Conservation (phyloP, 2,113 vertebrate species). For the Channa maculata region DNA sequence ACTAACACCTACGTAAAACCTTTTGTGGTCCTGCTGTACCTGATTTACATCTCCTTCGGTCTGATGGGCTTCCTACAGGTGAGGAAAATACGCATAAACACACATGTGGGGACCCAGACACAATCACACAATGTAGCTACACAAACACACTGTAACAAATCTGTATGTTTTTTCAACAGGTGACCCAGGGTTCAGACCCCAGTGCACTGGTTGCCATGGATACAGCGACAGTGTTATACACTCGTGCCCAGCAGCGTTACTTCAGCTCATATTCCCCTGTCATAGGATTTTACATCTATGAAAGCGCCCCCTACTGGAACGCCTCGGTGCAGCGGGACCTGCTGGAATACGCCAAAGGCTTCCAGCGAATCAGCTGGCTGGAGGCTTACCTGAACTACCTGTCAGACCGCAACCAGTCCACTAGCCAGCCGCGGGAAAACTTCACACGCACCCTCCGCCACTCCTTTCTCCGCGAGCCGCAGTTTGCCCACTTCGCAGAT, state of each 20-base stretch:
- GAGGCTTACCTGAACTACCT: slow-evolving; percentile 97
- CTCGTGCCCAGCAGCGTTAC: slow-evolving; percentile 94
- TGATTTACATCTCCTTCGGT: slow-evolving; percentile 99
- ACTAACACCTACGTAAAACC: slow-evolving; percentile 99
- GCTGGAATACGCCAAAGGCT: slow-evolving; percentile 94
- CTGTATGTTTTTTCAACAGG: slow-evolving; percentile 83
- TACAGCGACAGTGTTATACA: slow-evolving; percentile 94
- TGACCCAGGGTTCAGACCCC: slow-evolving; percentile 97
- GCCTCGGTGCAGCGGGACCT: slow-evolving; percentile 96
- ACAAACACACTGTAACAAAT: background rate
- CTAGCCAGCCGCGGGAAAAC: slow-evolving; percentile 91
- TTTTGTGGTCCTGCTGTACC: slow-evolving; percentile 99
- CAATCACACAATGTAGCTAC: too few relatives aligned
- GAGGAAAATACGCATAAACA: slow-evolving; percentile 61
- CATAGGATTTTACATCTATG: slow-evolving; percentile 99
- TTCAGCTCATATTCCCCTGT: slow-evolving; percentile 98
- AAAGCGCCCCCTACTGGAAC: slow-evolving; percentile 99
- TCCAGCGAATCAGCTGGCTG: slow-evolving; percentile 98
- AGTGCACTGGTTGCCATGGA: slow-evolving; percentile 96
- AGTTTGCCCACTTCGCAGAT: slow-evolving; percentile 94
- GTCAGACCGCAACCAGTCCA: slow-evolving; percentile 92
- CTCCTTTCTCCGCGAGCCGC: slow-evolving; percentile 91
- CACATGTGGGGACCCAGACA: too few relatives aligned
- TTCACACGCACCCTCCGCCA: slow-evolving; percentile 93
- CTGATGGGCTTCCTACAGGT: slow-evolving; percentile 99